Evolutionary conservation across 2,888 invertebrate genomes (phyloP).

Genomic region (Prostheceraeus crozeri): DNA sequence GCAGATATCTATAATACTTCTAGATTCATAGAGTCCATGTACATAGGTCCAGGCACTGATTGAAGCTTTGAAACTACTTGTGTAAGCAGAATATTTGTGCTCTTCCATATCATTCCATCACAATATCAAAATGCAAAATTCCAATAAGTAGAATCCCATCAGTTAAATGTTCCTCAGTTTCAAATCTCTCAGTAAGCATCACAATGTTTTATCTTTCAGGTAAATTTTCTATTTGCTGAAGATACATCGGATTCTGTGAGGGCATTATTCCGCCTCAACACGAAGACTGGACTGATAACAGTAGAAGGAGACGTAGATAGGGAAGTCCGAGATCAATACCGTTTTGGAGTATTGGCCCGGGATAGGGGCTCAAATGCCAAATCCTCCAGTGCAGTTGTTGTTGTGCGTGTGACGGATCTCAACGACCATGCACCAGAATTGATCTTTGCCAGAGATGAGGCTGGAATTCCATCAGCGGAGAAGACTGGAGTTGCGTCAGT

Average conservation of each 20-base stretch:
- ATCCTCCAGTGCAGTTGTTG: background rate
- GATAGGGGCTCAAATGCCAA: constrained; percentile 7
- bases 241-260: background rate
- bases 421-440: constrained; percentile 20
- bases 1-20: too few relatives aligned
- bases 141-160: too few relatives aligned
- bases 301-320: constrained; percentile 2
- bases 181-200: too few relatives aligned
- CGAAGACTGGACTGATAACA: background rate
- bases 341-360: constrained; percentile 16
- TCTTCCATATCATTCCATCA: too few relatives aligned
- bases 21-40: too few relatives aligned
- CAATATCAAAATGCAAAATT: too few relatives aligned
- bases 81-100: too few relatives aligned
- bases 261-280: background rate
- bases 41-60: too few relatives aligned
- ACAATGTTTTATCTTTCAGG: too few relatives aligned
- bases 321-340: background rate
- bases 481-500: background rate
- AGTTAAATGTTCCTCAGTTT: too few relatives aligned
- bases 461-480: too few relatives aligned
- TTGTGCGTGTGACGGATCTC: constrained; percentile 7
- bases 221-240: background rate
- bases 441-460: background rate
- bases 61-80: too few relatives aligned